phyloP scores from a whole-genome alignment of 30 jellyfish, hydroid and myxozoan genomes.

The Aurelia aurita region DNA sequence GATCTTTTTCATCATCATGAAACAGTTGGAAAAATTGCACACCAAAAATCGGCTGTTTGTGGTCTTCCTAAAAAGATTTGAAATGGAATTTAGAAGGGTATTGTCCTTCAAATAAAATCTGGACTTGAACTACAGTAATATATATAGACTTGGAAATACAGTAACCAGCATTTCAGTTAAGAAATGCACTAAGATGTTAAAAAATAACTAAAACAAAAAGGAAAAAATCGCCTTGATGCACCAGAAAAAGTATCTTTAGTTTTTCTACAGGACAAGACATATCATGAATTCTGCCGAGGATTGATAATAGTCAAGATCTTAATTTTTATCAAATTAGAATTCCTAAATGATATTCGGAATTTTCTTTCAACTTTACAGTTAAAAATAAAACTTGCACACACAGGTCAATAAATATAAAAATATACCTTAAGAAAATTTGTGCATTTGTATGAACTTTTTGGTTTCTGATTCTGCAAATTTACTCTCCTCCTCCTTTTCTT shows the following conservation, averaged over 20 bases:
- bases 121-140: not conserved
- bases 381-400: too few relatives aligned
- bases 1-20: slow-evolving; percentile 84
- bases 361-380: too few relatives aligned
- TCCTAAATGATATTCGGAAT: too few relatives aligned
- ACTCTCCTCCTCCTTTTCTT: slow-evolving; percentile 57
- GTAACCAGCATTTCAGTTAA: not conserved
- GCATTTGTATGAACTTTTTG: slow-evolving; percentile 81
- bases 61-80: slow-evolving; percentile 80
- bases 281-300: too few relatives aligned
- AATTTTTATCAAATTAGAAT: too few relatives aligned
- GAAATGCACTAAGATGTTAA: not conserved
- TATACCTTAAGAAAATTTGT: slow-evolving; percentile 90
- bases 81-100: too few relatives aligned
- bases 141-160: not conserved
- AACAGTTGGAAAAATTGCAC: slow-evolving; percentile 82
- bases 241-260: too few relatives aligned
- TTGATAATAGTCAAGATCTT: too few relatives aligned
- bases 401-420: not conserved
- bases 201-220: not conserved
- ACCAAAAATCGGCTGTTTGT: slow-evolving; percentile 98
- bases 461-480: slow-evolving; percentile 7
- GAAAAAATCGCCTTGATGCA: not conserved
- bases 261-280: too few relatives aligned
- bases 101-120: not conserved